phyloP scores from a whole-genome alignment of 37 sponge, comb jelly and placozoan species.

The Aphrocallistes beatrix region DNA sequence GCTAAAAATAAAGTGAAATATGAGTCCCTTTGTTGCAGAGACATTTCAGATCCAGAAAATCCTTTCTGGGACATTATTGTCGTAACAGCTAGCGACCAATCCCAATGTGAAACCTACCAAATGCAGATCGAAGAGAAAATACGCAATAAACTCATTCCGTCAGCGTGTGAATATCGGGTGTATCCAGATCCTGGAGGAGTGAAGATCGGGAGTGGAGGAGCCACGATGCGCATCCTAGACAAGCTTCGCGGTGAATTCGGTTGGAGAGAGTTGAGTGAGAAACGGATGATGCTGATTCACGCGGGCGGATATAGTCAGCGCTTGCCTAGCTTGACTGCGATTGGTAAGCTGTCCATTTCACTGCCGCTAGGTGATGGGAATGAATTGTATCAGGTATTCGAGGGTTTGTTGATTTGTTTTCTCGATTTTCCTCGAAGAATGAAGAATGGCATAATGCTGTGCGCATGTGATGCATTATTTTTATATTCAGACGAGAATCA shows the following conservation, averaged over 20 bases:
- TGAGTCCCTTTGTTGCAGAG: neutral
- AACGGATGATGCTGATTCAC: conserved; percentile 43
- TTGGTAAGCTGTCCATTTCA: conserved; percentile 52
- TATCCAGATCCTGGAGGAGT: conserved; percentile 51
- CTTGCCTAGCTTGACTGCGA: conserved; percentile 52
- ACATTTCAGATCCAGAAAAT: neutral
- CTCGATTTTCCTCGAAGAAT: conserved; percentile 48
- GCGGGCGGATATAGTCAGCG: conserved; percentile 79
- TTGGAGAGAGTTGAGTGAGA: conserved; percentile 9
- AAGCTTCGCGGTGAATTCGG: conserved; percentile 27
- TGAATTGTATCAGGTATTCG: conserved; percentile 47
- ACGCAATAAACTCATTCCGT: conserved; percentile 30
- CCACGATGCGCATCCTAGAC: conserved; percentile 46
- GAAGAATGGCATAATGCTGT: conserved; percentile 43
- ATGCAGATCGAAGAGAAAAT: conserved; percentile 41
- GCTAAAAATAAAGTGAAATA: neutral
- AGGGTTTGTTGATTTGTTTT: conserved; percentile 39
- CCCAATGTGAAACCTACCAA: conserved; percentile 34
- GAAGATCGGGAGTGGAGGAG: conserved; percentile 68
- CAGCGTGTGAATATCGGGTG: conserved; percentile 39
- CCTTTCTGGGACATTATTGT: conserved; percentile 58
- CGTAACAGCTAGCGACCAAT: conserved; percentile 39
- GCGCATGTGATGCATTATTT: neutral
- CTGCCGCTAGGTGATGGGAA: conserved; percentile 44
- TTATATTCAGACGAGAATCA: neutral